Evolutionary conservation across 2,113 vertebrate genomes (phyloP), one percentile per base, ranked within the genome.

Genomic region (Ibidorhyncha struthersii): DNA sequence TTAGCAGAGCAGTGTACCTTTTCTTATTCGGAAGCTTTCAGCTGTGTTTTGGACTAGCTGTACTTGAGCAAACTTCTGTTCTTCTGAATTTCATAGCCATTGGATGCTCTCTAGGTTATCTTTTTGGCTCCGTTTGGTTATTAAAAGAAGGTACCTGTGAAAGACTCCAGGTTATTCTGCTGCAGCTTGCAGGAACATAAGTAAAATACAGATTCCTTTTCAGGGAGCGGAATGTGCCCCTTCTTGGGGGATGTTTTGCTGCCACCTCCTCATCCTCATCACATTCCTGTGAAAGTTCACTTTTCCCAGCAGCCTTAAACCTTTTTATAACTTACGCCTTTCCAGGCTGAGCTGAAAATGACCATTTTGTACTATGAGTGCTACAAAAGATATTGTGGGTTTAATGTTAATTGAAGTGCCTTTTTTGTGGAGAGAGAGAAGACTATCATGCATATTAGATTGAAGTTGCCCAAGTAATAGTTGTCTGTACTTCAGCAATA

Each of bases 1-100:
- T 63, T 71, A 77, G 80, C 47, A 52, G 47, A 85, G 41, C 29
- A 63, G 6, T 10, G 10, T 81, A 25, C 65, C 7, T 58, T 66
- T 85, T 67, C 65, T 81, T 81, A 30, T 27, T 21, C 4, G 1
- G 2, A 55, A 72, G 58, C 27, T 70, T 88, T 67, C 50, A 56
- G 45, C 52, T 66, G 18, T 56, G 45, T 55, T 79, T 67, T 52
- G 43, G 10, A 1, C 32, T 83, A 80, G 7, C 52, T 69, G 61
- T 47, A 53, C n/a, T 49, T 56, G 30, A 40, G 49, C 1, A 3
- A 53, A 49, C 16, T 50, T 56, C 8, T 0, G 1, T 71, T 59
- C 41, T 83, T 61, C 50, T 55, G 63, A 77, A 56, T 50, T 65
- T 88, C 16, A 36, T n/a, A 88, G 62, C 49, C 45, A 17, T 17